These are phyloP conservation scores for Entomobrya proxima DNA, from an alignment of 2,888 invertebrate species.

Conservation along the genomic window DNA sequence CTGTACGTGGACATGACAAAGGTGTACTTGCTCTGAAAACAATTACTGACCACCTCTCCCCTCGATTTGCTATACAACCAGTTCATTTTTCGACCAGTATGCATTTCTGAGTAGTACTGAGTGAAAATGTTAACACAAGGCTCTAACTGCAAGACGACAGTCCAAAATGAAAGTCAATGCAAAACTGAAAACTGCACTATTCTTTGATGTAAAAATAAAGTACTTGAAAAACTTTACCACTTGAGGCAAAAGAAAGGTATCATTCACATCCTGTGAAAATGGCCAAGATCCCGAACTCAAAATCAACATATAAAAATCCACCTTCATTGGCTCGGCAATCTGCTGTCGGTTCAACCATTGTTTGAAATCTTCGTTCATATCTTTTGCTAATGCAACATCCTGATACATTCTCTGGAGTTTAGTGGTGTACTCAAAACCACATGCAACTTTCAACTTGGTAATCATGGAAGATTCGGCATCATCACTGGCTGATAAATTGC, in stretches of 20 bases:
- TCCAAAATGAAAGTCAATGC: not conserved
- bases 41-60: conserved; percentile 53
- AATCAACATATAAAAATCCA: conserved; percentile 61
- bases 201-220: not conserved
- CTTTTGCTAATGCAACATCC: conserved; percentile 62
- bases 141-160: conserved; percentile 42
- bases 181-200: no score
- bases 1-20: conserved; percentile 97
- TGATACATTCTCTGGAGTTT: conserved; percentile 69
- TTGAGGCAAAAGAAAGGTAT: conserved; percentile 53
- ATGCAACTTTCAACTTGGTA: conserved; percentile 63
- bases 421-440: conserved; percentile 69
- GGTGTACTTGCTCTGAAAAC: conserved; percentile 80
- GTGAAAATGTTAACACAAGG: conserved; percentile 61
- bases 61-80: conserved; percentile 66
- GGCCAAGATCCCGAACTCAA: conserved; percentile 67
- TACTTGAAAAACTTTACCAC: conserved; percentile 37
- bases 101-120: conserved; percentile 62
- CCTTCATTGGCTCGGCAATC: conserved; percentile 48
- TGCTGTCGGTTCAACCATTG: conserved; percentile 30
- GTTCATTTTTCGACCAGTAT: conserved; percentile 65
- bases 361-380: conserved; percentile 64
- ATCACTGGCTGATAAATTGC: conserved; percentile 63
- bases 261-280: conserved; percentile 51
- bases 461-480: conserved; percentile 69